Evolutionary conservation across 2,113 vertebrate genomes (phyloP).

Genomic region (Isichthys henryi): DNA sequence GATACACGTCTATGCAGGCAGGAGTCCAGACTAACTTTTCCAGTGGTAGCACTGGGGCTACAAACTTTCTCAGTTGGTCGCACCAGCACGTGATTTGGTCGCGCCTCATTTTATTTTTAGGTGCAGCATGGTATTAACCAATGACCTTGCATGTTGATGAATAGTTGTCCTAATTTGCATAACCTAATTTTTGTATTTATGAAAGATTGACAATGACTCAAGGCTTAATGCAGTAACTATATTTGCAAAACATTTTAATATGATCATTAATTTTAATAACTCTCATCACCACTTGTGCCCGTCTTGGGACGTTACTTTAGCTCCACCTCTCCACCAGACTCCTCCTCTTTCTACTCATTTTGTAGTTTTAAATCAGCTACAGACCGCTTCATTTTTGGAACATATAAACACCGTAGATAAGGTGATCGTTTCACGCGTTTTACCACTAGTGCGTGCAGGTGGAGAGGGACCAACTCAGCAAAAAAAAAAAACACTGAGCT

Average conservation of each 20-base stretch:
- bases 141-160: neutral
- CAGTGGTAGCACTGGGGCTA: neutral
- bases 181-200: neutral
- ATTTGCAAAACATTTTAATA: neutral
- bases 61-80: neutral
- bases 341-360: neutral
- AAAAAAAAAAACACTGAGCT: neutral
- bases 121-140: neutral
- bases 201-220: neutral
- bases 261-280: neutral
- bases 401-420: neutral
- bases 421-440: neutral
- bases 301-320: neutral
- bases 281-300: neutral
- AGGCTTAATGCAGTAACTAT: neutral
- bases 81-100: neutral
- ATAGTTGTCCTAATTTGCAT: neutral
- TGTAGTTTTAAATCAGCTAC: neutral
- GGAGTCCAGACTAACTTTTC: neutral
- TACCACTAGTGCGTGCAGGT: neutral
- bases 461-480: neutral
- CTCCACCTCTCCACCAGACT: neutral
- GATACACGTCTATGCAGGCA: neutral
- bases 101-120: neutral
- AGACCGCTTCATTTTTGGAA: neutral